A percentile compares a stretch with the other conserved stretches of the same genome.
Conservation (phyloP, 2,888 invertebrate genomes). For the Toxonevra muliebris region DNA sequence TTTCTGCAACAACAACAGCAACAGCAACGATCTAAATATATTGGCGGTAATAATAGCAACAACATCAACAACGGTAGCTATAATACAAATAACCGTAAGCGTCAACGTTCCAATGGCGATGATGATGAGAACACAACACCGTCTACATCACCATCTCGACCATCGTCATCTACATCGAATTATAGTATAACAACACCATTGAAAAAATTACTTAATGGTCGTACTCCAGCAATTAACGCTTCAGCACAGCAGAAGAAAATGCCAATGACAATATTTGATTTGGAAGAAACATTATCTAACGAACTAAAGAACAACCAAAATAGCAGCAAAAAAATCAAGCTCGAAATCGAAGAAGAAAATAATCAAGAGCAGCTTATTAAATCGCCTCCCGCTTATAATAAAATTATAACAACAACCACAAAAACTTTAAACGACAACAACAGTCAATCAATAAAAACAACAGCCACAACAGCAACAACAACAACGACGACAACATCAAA, state of each 20-base stretch:
- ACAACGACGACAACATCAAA: constrained; percentile 37
- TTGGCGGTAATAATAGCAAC: constrained; percentile 32
- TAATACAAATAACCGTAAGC: constrained; percentile 46
- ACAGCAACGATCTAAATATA: constrained; percentile 43
- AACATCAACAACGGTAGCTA: constrained; percentile 38
- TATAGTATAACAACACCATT: constrained; percentile 14
- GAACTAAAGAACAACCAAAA: constrained; percentile 35
- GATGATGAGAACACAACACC: constrained; percentile 60
- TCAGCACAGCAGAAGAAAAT: constrained; percentile 55
- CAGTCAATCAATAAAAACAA: constrained; percentile 29
- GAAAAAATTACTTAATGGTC: constrained; percentile 11
- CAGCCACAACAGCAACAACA: constrained; percentile 39
- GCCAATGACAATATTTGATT: constrained; percentile 58
- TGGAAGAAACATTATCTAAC: constrained; percentile 46
- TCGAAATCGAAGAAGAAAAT: constrained; percentile 56
- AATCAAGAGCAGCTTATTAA: constrained; percentile 64
- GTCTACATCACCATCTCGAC: constrained; percentile 48
- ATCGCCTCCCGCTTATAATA: constrained; percentile 66
- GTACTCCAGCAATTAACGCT: constrained; percentile 10
- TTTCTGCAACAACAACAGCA: constrained; percentile 32
- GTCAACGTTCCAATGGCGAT: constrained; percentile 56
- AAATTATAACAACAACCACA: constrained; percentile 43
- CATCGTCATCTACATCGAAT: constrained; percentile 31
- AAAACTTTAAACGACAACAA: constrained; percentile 34
- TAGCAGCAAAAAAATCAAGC: constrained; percentile 49